phyloP scores from a whole-genome alignment of 2,888 invertebrate genomes.

The Tenthredo livida region DNA sequence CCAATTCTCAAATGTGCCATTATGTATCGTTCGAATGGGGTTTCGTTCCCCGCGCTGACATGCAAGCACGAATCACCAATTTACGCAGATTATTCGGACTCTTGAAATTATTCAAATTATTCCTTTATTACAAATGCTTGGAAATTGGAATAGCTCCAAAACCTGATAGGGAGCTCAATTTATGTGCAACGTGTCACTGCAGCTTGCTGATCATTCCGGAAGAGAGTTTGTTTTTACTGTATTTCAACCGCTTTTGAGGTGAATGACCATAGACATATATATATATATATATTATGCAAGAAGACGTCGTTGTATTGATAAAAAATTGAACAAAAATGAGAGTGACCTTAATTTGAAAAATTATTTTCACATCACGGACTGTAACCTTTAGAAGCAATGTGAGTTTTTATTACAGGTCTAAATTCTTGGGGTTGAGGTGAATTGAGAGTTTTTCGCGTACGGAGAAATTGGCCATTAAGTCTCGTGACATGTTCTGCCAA shows the following conservation, averaged over 20 bases:
- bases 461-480: constrained; percentile 6
- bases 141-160: neutral
- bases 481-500: constrained; percentile 30
- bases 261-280: neutral
- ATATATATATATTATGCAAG: neutral
- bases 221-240: neutral
- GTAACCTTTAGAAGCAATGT: neutral
- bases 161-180: constrained; percentile 21
- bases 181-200: constrained; percentile 19
- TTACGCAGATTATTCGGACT: constrained; percentile 33
- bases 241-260: neutral
- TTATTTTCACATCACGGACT: constrained; percentile 21
- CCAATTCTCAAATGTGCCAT: constrained; percentile 31
- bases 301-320: neutral
- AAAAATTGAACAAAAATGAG: neutral
- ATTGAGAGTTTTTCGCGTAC: constrained; percentile 16
- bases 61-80: constrained; percentile 44
- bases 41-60: constrained; percentile 27
- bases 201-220: neutral
- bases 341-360: constrained; percentile 6
- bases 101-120: constrained; percentile 45
- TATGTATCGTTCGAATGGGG: constrained; percentile 13
- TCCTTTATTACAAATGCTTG: neutral
- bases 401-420: neutral
- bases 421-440: neutral